These are phyloP conservation scores for Cydia pomonella DNA, from an alignment of 1,140 invertebrate species.

Conservation along the genomic window DNA sequence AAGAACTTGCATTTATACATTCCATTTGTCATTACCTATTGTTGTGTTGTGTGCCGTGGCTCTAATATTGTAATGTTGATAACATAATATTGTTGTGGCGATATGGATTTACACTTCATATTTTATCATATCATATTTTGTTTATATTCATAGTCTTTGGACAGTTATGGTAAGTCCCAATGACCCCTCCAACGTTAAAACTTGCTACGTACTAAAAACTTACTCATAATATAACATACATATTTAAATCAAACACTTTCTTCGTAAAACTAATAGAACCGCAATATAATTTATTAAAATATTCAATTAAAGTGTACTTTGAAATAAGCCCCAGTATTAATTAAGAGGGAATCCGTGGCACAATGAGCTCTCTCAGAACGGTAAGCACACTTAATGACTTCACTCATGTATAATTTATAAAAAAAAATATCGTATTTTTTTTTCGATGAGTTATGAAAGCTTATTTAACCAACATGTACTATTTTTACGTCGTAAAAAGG, in stretches of 20 bases:
- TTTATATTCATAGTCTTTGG: too few relatives aligned
- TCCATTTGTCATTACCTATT: too few relatives aligned
- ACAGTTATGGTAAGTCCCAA: too few relatives aligned
- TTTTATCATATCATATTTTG: too few relatives aligned
- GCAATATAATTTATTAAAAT: slow-evolving; percentile 8
- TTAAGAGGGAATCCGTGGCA: slow-evolving; percentile 22
- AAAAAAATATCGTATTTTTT: background rate
- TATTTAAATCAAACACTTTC: background rate
- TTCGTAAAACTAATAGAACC: background rate
- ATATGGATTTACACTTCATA: too few relatives aligned
- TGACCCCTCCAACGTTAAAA: too few relatives aligned
- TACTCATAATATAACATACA: background rate
- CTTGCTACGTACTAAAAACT: background rate
- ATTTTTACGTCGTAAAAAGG: too few relatives aligned
- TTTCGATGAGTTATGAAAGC: background rate
- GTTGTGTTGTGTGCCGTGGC: too few relatives aligned
- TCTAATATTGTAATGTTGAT: too few relatives aligned
- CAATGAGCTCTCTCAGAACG: slow-evolving; percentile 23
- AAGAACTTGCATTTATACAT: too few relatives aligned
- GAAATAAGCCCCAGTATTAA: slow-evolving; percentile 20
- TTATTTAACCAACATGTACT: background rate
- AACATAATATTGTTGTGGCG: too few relatives aligned
- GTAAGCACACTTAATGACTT: slow-evolving; percentile 31
- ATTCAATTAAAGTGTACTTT: slow-evolving; percentile 30
- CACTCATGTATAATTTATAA: slow-evolving; percentile 29